A percentile compares a stretch with the other conserved stretches of the same genome.
phyloP scores from a whole-genome alignment of 2,113 vertebrate genomes.

The Myotis brandtii region DNA sequence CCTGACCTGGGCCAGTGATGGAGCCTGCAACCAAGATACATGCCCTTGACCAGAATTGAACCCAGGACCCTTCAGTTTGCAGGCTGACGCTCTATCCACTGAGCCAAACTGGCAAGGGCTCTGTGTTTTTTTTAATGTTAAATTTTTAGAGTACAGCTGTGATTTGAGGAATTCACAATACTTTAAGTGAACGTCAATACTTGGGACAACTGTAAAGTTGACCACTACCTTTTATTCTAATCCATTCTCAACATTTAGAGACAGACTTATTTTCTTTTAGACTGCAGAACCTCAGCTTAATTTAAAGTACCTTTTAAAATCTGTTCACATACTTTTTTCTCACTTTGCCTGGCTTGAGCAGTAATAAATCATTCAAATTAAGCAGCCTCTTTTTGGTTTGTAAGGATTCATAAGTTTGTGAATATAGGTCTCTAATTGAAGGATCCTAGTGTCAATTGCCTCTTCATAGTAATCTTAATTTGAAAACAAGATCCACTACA shows the following conservation, averaged over 20 bases:
- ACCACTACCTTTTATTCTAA: background rate
- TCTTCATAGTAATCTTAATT: slow-evolving; percentile 18
- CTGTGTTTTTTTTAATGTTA: background rate
- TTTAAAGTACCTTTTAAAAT: background rate
- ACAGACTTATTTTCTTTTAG: background rate
- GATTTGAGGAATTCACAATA: background rate
- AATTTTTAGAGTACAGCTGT: background rate
- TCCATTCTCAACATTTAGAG: background rate
- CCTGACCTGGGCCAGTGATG: too few relatives aligned
- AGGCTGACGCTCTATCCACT: too few relatives aligned
- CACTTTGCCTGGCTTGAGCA: background rate
- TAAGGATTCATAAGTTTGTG: background rate
- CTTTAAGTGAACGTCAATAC: background rate
- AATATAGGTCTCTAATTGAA: background rate
- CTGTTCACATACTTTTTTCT: background rate
- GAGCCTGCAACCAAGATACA: too few relatives aligned
- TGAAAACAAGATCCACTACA: background rate
- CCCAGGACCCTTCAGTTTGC: too few relatives aligned
- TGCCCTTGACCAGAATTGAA: too few relatives aligned
- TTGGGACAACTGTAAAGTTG: background rate
- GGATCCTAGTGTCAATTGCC: background rate
- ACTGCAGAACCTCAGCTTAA: background rate
- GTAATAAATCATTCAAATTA: slow-evolving; percentile 12
- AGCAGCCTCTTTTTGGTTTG: background rate
- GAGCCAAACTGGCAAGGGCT: too few relatives aligned